Percentiles rank a stretch among this genome's conserved stretches.
These are phyloP conservation scores for Geotrupes spiniger DNA, from an alignment of 2,888 invertebrate genomes.

Conservation along the genomic window DNA sequence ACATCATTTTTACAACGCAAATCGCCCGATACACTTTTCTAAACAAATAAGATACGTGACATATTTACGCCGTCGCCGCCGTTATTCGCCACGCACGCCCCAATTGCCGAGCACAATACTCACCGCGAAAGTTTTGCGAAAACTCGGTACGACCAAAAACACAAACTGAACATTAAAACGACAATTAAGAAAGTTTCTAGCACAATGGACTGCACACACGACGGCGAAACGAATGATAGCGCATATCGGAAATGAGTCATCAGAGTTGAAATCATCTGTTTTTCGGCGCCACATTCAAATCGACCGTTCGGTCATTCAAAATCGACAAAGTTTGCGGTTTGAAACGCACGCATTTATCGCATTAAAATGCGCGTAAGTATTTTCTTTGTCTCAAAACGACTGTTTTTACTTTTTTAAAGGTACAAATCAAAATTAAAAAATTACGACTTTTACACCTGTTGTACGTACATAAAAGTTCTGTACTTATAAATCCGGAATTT, in stretches of 20 bases:
- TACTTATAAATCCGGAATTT: too few species aligned
- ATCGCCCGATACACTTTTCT: constrained; percentile 6
- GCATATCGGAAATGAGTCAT: constrained; percentile 33
- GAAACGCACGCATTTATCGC: too few species aligned
- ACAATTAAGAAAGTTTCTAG: constrained; percentile 26
- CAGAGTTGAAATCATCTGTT: constrained; percentile 32
- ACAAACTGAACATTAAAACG: constrained; percentile 29
- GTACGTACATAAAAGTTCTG: too few species aligned
- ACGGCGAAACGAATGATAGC: constrained; percentile 30
- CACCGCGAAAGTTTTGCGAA: constrained; percentile 17
- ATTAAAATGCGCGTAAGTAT: too few species aligned
- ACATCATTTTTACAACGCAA: constrained; percentile 13
- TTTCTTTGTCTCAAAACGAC: too few species aligned
- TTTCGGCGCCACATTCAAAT: constrained; percentile 24
- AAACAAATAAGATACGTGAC: constrained; percentile 11
- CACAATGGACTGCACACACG: constrained; percentile 26
- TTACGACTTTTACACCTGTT: too few species aligned
- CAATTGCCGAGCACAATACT: constrained; percentile 12
- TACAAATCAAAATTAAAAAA: too few species aligned
- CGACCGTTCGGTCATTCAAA: too few species aligned
- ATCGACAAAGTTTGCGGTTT: too few species aligned
- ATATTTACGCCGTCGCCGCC: constrained; percentile 13
- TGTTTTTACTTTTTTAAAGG: too few species aligned
- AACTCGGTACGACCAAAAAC: constrained; percentile 18
- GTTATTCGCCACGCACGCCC: constrained; percentile 1